Base-by-base conservation (phyloP, 2,888 invertebrate genomes). In the Galerucella calmariensis region DNA sequence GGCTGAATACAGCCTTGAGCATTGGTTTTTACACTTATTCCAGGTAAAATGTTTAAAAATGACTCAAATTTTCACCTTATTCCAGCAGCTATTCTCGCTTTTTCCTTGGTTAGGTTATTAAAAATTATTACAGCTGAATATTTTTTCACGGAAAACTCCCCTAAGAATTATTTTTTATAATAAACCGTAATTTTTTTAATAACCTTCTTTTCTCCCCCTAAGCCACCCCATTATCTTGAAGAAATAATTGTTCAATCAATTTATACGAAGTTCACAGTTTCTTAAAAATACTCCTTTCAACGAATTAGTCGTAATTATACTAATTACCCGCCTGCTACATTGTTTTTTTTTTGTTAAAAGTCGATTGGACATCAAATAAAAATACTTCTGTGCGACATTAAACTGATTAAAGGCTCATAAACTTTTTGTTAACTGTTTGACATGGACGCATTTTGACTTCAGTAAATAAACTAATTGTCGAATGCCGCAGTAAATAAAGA, bases 401-500 rank as follows among this genome's bases (percentile, higher is more conserved):
- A 73, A 72, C 74, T 78, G 78, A 78, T 78, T 78, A 78, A 78
- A 76, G 75, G 66, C 75, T 73, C 77, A 75, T 78, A 73, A 75
- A 70, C 74, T 78, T 78, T 77, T 78, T 78, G 75, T 73, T 69
- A 46, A 51, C 68, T 79, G 75, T 77, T 76, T 67, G 76, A 78
- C 74, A 74, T 70, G 61, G 69, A 53, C 71, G 71, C 75, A 73
- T 72, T 76, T 75, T 72, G 66, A 79, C 63, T 78, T 75, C 77
- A 81, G 82, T 81, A 83, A 84, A 83, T 83, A 82, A 83, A 81
- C 83, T 83, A 84, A 83, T 84, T 84, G 83, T 80, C 80, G 79
- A 81, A 83, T 83, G 79, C 83, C 80, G 77, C 78, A 78, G 83
- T 80, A 81, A 83, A 83, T 84, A 81, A 83, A 83, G 84, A 82